A percentile compares a stretch with the other conserved stretches of the same genome.
phyloP scores from a whole-genome alignment of 2,888 invertebrate genomes.

The Rhagonycha lutea region DNA sequence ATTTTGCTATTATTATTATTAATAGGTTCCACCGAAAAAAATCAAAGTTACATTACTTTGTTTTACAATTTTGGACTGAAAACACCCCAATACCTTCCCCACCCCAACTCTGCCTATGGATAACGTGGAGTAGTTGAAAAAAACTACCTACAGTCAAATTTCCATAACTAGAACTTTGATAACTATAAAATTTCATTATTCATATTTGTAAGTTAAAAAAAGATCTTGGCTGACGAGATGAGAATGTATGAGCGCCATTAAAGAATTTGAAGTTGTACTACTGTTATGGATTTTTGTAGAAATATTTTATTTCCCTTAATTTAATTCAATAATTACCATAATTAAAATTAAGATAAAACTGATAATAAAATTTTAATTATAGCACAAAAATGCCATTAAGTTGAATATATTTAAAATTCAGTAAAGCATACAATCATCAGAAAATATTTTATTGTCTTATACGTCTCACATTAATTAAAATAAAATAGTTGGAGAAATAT shows the following conservation, averaged over 20 bases:
- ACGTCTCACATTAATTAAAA: not conserved
- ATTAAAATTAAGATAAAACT: not conserved
- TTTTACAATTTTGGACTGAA: not conserved
- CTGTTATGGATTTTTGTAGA: not conserved
- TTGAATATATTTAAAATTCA: not conserved
- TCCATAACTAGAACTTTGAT: too few relatives aligned
- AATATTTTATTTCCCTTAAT: not conserved
- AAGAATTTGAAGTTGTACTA: not conserved
- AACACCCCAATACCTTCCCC: not conserved
- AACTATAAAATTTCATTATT: too few relatives aligned
- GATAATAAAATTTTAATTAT: not conserved
- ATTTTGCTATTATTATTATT: not conserved
- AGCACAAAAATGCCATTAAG: not conserved
- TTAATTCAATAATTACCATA: not conserved
- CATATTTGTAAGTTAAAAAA: too few relatives aligned
- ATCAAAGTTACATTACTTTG: too few relatives aligned
- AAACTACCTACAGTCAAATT: too few relatives aligned
- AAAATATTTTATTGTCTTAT: not conserved
- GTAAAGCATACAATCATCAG: not conserved
- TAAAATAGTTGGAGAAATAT: not conserved
- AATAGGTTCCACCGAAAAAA: not conserved
- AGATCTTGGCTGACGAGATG: not conserved
- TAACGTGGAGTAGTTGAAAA: too few relatives aligned
- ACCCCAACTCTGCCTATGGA: too few relatives aligned
- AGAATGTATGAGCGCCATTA: not conserved